Evolutionary conservation across 2,113 vertebrate species (phyloP).

Genomic region (Chaetodon auriga): DNA sequence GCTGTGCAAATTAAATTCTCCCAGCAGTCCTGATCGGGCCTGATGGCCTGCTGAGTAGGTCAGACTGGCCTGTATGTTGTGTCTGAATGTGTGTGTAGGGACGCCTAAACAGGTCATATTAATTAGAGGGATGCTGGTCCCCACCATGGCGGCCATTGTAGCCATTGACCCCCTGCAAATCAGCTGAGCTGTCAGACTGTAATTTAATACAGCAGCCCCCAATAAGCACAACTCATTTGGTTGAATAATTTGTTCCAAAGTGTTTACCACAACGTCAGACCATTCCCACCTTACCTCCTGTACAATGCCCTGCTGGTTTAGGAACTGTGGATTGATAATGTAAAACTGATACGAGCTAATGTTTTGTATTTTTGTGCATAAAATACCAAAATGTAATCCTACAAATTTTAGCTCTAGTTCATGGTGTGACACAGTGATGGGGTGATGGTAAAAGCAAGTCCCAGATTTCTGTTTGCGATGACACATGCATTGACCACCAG

Average conservation of each 20-base stretch:
- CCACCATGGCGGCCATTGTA: slow-evolving; percentile 3
- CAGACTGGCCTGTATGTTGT: slow-evolving; percentile 10
- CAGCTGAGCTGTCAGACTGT: slow-evolving; percentile 20
- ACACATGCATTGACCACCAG: too few species aligned
- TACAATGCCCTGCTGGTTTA: background rate
- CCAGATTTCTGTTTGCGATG: background rate
- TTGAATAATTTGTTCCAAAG: slow-evolving; percentile 10
- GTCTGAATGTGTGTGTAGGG: slow-evolving; percentile 18
- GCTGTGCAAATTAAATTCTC: slow-evolving; percentile 57
- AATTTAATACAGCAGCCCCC: slow-evolving; percentile 3
- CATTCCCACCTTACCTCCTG: background rate
- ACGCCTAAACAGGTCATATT: slow-evolving; percentile 11
- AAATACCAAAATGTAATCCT: background rate
- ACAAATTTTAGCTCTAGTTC: background rate
- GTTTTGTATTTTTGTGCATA: background rate
- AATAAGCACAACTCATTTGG: slow-evolving; percentile 21
- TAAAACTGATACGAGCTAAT: background rate
- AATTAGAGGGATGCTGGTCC: slow-evolving; percentile 45
- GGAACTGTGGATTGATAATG: background rate
- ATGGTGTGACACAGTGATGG: background rate
- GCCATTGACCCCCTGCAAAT: slow-evolving; percentile 10
- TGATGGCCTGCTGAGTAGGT: slow-evolving; percentile 34
- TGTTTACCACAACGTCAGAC: background rate
- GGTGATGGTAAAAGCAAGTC: background rate
- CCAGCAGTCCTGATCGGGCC: slow-evolving; percentile 56